These are phyloP conservation scores for Willowsia nigromaculata DNA, from an alignment of 2,888 invertebrate species.

Conservation along the genomic window DNA sequence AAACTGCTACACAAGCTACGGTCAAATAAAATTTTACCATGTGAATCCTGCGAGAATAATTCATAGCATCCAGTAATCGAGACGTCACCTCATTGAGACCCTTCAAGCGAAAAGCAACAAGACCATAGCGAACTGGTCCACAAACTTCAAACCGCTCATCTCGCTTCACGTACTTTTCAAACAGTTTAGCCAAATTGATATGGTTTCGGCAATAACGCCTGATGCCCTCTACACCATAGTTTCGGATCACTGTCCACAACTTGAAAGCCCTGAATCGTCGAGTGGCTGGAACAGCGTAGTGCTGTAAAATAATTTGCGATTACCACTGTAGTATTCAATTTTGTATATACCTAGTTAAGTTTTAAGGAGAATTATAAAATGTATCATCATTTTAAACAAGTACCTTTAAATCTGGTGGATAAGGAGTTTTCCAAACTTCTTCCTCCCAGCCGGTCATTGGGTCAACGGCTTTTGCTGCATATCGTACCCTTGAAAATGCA, in stretches of 20 bases:
- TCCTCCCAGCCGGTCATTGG: constrained; percentile 61
- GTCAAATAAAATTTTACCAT: constrained; percentile 84
- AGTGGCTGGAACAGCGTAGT: constrained; percentile 57
- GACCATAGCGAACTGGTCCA: constrained; percentile 82
- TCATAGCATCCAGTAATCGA: constrained; percentile 87
- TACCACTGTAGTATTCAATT: no score
- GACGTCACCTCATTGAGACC: constrained; percentile 88
- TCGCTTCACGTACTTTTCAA: constrained; percentile 68
- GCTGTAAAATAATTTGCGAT: constrained; percentile 29
- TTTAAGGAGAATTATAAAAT: no score
- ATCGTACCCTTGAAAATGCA: constrained; percentile 58
- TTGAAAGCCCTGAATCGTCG: constrained; percentile 73
- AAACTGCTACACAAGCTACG: no score
- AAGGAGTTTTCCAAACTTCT: constrained; percentile 19
- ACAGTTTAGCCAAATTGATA: constrained; percentile 65
- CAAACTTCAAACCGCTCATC: constrained; percentile 73
- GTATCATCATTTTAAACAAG: background rate
- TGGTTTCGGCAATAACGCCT: constrained; percentile 68
- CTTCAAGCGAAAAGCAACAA: constrained; percentile 88
- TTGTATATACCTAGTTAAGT: no score
- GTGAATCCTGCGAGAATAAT: constrained; percentile 90
- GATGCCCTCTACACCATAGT: constrained; percentile 71
- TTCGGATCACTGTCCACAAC: constrained; percentile 71
- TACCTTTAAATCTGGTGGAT: constrained; percentile 50
- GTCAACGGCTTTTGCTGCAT: constrained; percentile 48